Conservation (phyloP, 2,113 vertebrate genomes). For the Rhombomys opimus region DNA sequence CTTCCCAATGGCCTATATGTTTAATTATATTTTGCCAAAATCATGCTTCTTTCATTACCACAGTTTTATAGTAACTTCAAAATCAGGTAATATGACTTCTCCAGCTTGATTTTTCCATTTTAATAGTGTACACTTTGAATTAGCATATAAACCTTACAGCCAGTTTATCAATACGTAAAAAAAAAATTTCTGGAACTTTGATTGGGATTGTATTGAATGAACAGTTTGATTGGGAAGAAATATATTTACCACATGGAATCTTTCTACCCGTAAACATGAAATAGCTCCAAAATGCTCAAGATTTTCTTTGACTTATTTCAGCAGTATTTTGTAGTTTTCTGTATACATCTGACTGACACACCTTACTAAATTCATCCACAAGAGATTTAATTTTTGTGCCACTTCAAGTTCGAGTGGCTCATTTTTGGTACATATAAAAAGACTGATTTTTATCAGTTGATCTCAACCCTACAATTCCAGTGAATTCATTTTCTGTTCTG, state of each 20-base stretch:
- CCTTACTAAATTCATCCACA: not conserved
- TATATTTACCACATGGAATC: not conserved
- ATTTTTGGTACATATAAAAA: not conserved
- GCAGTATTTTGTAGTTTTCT: not conserved
- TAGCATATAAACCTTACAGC: not conserved
- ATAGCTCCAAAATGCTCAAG: not conserved
- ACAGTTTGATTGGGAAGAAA: not conserved
- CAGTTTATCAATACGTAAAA: not conserved
- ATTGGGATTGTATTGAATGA: not conserved
- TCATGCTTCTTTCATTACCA: not conserved
- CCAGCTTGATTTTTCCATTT: not conserved
- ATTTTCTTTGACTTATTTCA: not conserved
- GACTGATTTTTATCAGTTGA: not conserved
- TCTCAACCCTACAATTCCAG: not conserved
- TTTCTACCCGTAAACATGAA: not conserved
- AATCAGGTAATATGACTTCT: not conserved
- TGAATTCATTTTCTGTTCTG: not conserved
- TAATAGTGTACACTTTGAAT: not conserved
- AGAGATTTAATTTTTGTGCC: not conserved
- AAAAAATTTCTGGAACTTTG: not conserved
- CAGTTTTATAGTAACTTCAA: not conserved
- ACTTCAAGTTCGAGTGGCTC: not conserved
- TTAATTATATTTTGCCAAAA: not conserved
- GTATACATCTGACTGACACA: not conserved
- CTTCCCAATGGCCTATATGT: not conserved